phyloP scores from a whole-genome alignment of 1,140 invertebrate genomes.

The Monomorium pharaonis region DNA sequence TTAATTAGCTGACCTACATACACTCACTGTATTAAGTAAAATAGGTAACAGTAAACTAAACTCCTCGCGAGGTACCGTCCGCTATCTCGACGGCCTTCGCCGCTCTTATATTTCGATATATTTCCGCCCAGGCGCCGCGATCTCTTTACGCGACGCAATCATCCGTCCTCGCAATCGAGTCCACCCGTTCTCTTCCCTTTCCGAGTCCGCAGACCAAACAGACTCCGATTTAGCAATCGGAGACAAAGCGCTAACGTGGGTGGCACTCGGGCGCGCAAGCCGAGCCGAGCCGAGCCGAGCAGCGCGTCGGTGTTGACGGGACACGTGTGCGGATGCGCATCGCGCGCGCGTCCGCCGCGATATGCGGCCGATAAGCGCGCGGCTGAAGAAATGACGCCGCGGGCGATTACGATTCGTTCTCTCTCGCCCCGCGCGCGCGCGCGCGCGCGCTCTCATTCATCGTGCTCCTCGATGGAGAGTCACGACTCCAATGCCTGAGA shows the following conservation, averaged over 20 bases:
- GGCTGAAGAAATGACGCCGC: conserved; percentile 52
- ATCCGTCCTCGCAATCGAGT: neutral
- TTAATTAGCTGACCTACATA: conserved; percentile 4
- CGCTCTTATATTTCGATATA: conserved; percentile 15
- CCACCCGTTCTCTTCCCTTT: neutral
- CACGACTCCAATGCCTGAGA: neutral
- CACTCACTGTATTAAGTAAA: neutral
- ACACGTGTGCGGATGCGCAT: conserved; percentile 42
- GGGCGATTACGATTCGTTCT: conserved; percentile 44
- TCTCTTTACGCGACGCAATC: neutral
- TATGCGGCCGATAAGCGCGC: conserved; percentile 60
- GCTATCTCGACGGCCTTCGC: conserved; percentile 6
- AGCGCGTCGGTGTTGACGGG: conserved; percentile 4
- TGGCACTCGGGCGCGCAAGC: conserved; percentile 55
- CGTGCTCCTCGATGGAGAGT: neutral
- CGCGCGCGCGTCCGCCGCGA: conserved; percentile 27
- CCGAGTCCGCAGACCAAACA: conserved; percentile 57
- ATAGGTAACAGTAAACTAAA: conserved; percentile 37
- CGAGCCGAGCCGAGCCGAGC: conserved; percentile 28
- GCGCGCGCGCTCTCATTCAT: conserved; percentile 46
- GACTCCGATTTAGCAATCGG: conserved; percentile 61
- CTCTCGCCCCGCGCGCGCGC: too few relatives aligned
- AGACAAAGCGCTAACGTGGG: conserved; percentile 73
- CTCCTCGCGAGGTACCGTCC: neutral
- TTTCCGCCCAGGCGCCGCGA: neutral